Evolutionary conservation across 2,888 invertebrate genomes (phyloP), one percentile per base, ranked within the genome.

Genomic region (Slavum lentiscoides): DNA sequence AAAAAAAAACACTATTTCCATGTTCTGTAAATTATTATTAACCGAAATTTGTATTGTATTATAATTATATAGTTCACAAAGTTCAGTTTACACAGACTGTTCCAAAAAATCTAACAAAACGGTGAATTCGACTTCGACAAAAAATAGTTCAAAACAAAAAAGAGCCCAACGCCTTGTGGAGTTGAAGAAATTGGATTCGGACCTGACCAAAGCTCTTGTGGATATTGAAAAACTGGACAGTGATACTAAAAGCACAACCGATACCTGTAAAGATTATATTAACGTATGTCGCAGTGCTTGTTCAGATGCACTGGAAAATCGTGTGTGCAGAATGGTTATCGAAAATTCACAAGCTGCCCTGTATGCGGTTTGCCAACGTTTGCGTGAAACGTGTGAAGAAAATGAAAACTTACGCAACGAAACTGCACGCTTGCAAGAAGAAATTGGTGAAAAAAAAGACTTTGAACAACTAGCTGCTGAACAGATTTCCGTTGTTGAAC

Each of bases 71-170:
- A 80, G 80, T 72, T 72, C 80, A 9, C 80, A 80, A 23, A 80
- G 80, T 72, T 80, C 80, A 64, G 21, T 80, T 23, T 19, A 72
- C 15, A 64, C 72, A 19, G 58, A 80, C 58, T 72, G 80, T 64
- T 80, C 80, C 13, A 80, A 80, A 80, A 80, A 72, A 58, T 80
- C 80, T 39, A 72, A 62, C 53, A 80, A 64, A 64, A 69, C 75
- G 3, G 17, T 17, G 15, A 59, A 49, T 70, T 80, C 62, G 19
- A 58, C 39, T 61, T 61, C 69, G 30, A 53, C 76, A 37, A 62
- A 2, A 55, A 64, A 21, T 55, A 70, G 39, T 39, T 37, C 62
- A 5, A 62, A 37, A 53, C 61, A 77, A 80, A 23, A 53, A 62
- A 55, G 6, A 55, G 43, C 55, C 55, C 55, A 66, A 64, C 53